Evolutionary conservation across 2,888 invertebrate species (phyloP), one percentile per base, ranked within the genome.

Genomic region (Zootermopsis nevadensis): DNA sequence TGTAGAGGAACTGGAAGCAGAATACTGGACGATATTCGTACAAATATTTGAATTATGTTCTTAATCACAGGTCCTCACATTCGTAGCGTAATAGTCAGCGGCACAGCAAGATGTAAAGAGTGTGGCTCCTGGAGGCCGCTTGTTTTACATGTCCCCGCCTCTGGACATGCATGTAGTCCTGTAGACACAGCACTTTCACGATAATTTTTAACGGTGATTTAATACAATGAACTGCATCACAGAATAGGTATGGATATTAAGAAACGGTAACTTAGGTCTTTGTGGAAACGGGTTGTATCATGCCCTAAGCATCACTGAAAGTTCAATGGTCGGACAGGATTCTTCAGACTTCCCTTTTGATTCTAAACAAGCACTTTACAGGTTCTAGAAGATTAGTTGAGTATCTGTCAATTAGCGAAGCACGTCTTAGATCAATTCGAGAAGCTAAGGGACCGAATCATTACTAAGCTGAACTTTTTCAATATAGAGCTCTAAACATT

Each of bases 121-220:
- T n/a, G n/a, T n/a, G n/a, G n/a, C n/a, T n/a, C n/a, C n/a, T n/a
- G n/a, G n/a, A n/a, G n/a, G n/a, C n/a, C n/a, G n/a, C n/a, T n/a
- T n/a, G n/a, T n/a, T n/a, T n/a, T n/a, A n/a, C n/a, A n/a, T n/a
- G n/a, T n/a, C n/a, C n/a, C n/a, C n/a, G 10, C 38, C 53, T 53
- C 19, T 53, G 53, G 15, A 53, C 53, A 53, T 15, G 53, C 3
- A 24, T 3, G 15, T 53, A 24, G 19, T 10, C 3, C 27, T 31
- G 27, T 67, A 12, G n/a, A 31, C n/a, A 15, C 67, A 67, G 8
- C 67, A 67, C 67, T 27, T 67, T 31, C 15, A 67, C 30, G 67
- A 3, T 31, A 24, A 67, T 67, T 60, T n/a, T 67, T 67, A 67
- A 67, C 10, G 67, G 67, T 67, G n/a, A 27, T n/a, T 67, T 67